Evolutionary conservation across 2,797 vertebrate species (phyloP).

Genomic region (Sciurus carolinensis): DNA sequence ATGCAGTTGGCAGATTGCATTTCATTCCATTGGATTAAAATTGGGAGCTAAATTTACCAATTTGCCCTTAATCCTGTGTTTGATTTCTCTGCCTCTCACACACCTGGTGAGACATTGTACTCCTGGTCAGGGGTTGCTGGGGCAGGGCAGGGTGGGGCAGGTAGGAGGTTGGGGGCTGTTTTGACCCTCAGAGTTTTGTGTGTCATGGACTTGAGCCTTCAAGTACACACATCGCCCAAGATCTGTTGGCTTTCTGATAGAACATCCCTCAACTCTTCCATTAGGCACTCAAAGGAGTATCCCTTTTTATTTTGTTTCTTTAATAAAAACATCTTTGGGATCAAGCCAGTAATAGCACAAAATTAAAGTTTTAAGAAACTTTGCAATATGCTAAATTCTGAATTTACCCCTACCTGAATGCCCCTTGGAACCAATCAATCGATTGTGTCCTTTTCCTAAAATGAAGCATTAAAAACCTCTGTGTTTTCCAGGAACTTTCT

Average conservation of each 20-base stretch:
- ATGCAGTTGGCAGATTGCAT: not conserved
- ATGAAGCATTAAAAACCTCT: slow-evolving; percentile 12
- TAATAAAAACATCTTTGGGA: not conserved
- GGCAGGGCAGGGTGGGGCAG: too few relatives aligned
- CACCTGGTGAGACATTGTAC: slow-evolving; percentile 4
- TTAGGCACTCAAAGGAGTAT: not conserved
- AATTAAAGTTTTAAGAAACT: slow-evolving; percentile 28
- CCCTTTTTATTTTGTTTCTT: not conserved
- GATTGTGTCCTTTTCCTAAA: slow-evolving; percentile 16
- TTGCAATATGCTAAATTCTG: not conserved
- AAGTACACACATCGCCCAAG: not conserved
- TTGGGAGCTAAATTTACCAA: not conserved
- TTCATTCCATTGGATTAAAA: slow-evolving; percentile 3
- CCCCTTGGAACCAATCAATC: too few relatives aligned
- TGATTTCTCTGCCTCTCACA: not conserved
- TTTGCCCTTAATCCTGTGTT: slow-evolving; percentile 6
- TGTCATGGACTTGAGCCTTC: not conserved
- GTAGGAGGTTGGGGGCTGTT: not conserved
- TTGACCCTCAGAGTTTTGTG: not conserved
- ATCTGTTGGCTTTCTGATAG: not conserved
- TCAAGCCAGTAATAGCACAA: slow-evolving; percentile 4
- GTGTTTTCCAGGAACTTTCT: slow-evolving; percentile 54
- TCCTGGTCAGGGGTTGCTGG: not conserved
- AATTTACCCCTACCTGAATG: not conserved
- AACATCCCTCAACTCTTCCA: not conserved